These are phyloP conservation scores for Pristiophorus japonicus DNA, from an alignment of 2,113 vertebrate genomes.

Conservation along the genomic window DNA sequence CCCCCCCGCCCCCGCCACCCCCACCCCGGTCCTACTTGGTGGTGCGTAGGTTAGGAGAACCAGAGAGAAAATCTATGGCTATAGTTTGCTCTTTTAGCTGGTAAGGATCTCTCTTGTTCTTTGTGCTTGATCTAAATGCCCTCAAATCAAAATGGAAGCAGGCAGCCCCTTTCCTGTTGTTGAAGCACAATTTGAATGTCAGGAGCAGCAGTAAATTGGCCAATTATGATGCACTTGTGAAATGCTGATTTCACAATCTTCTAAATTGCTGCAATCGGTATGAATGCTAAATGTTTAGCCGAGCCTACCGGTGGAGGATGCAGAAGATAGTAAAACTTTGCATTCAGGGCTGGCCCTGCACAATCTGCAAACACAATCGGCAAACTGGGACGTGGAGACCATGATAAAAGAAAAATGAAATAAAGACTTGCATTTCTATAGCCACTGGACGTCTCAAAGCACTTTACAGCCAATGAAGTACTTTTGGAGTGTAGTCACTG, in stretches of 20 bases:
- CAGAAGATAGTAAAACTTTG: not conserved
- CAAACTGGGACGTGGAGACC: not conserved
- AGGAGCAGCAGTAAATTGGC: not conserved
- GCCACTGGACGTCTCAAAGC: too few species aligned
- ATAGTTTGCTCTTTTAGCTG: not conserved
- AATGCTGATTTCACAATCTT: constrained; percentile 8
- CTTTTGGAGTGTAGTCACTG: too few species aligned
- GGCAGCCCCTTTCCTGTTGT: not conserved
- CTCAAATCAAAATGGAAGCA: not conserved
- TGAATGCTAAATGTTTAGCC: not conserved
- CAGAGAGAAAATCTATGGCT: not conserved
- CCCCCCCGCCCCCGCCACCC: too few species aligned
- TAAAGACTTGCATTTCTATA: too few species aligned
- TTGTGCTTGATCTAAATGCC: not conserved
- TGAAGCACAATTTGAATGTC: not conserved
- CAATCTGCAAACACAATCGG: not conserved
- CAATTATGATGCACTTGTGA: constrained; percentile 16
- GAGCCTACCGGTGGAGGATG: not conserved
- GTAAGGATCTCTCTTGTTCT: too few species aligned
- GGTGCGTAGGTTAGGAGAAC: not conserved
- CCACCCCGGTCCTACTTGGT: not conserved
- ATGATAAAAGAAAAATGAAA: too few species aligned
- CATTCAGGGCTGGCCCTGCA: not conserved
- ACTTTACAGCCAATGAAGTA: too few species aligned
- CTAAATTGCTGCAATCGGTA: not conserved